These are phyloP conservation scores for Amblyjoppa fuscipennis DNA, from an alignment of 2,888 invertebrate species.

Conservation along the genomic window DNA sequence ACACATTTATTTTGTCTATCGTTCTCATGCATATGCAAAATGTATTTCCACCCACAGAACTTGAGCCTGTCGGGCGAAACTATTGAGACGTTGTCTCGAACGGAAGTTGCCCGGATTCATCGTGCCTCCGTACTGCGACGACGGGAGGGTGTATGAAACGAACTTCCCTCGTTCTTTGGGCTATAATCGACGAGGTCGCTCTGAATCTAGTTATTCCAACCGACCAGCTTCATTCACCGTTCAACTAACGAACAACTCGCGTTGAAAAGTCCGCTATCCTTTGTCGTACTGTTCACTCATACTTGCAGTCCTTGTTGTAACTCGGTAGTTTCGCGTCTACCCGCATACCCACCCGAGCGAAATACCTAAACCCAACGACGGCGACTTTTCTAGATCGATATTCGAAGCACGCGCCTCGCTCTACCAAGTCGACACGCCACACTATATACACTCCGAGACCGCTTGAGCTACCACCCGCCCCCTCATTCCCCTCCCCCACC, in stretches of 20 bases:
- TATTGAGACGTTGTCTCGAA: conserved; percentile 9
- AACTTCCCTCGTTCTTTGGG: conserved; percentile 26
- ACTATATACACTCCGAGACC: conserved; percentile 39
- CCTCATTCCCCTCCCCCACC: conserved; percentile 1
- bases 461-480: conserved; percentile 21
- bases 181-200: conserved; percentile 32
- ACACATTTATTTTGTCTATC: background rate
- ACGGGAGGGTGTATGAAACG: conserved; percentile 23
- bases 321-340: conserved; percentile 45
- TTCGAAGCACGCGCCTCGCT: conserved; percentile 75
- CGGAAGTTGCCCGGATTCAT: conserved; percentile 35
- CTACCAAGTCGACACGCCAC: conserved; percentile 70
- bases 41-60: background rate
- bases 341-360: conserved; percentile 36
- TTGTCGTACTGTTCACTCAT: conserved; percentile 37
- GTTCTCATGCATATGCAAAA: conserved; percentile 4
- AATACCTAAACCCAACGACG: conserved; percentile 49
- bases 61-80: background rate
- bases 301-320: background rate
- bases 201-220: conserved; percentile 59
- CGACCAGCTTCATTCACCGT: conserved; percentile 50
- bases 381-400: conserved; percentile 73
- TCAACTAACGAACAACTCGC: conserved; percentile 61
- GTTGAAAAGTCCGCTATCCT: conserved; percentile 51
- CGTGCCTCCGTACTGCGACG: background rate